Conservation (phyloP, 2,888 invertebrate species). For the Pegoplata infirma region DNA sequence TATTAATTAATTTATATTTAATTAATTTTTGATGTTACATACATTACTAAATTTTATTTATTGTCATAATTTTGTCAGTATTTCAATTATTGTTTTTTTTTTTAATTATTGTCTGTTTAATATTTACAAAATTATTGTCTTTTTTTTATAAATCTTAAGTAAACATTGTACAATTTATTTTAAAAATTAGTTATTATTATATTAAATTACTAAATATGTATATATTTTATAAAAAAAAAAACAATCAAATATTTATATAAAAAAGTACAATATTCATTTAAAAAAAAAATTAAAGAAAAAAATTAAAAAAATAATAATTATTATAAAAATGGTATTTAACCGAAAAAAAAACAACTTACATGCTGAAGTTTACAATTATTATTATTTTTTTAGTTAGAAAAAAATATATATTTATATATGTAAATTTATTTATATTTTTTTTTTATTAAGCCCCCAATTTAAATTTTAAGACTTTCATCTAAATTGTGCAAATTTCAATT, state of each 20-base stretch:
- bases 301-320: conserved; percentile 3
- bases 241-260: conserved; percentile 52
- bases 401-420: conserved; percentile 17
- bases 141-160: conserved; percentile 28
- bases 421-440: no score
- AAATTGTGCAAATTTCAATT: neutral
- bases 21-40: conserved; percentile 31
- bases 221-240: no score
- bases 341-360: conserved; percentile 39
- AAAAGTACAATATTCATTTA: conserved; percentile 40
- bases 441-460: conserved; percentile 49
- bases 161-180: conserved; percentile 41
- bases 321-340: conserved; percentile 8
- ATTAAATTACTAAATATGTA: conserved; percentile 37
- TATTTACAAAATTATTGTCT: conserved; percentile 49
- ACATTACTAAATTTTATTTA: conserved; percentile 58
- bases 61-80: conserved; percentile 51
- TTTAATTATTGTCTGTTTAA: conserved; percentile 29
- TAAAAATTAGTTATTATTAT: neutral
- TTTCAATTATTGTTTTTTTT: conserved; percentile 8
- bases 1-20: conserved; percentile 28
- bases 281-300: conserved; percentile 29
- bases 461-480: conserved; percentile 5
- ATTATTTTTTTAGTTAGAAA: conserved; percentile 24
- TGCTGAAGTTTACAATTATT: conserved; percentile 58